Conservation (phyloP, 2,797 vertebrate species). For the Alcedo quadribrachys region DNA sequence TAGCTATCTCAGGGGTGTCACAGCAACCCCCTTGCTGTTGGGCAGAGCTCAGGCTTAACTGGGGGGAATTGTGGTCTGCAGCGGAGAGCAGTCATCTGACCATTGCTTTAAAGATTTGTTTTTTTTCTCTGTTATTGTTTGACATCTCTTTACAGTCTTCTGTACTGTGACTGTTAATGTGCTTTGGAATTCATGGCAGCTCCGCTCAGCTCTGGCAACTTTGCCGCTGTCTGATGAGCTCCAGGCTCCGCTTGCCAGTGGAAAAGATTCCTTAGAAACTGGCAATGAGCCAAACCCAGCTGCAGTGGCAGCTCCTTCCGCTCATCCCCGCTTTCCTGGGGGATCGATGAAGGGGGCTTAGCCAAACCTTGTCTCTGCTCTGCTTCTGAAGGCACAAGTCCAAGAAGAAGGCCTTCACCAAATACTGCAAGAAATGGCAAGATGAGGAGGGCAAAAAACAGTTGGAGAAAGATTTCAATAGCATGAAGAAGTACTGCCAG, state of each 20-base stretch:
- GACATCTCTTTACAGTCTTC: constrained; percentile 22
- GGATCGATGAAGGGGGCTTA: constrained; percentile 87
- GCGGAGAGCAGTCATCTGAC: not conserved
- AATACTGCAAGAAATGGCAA: constrained; percentile 99
- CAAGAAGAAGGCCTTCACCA: constrained; percentile 99
- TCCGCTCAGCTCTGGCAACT: constrained; percentile 88
- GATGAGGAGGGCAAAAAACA: constrained; percentile 98
- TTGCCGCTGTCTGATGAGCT: constrained; percentile 91
- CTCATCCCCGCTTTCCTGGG: constrained; percentile 74
- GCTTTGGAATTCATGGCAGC: constrained; percentile 81
- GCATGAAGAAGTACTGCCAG: constrained; percentile 99
- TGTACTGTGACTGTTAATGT: constrained; percentile 44
- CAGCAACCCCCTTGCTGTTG: fast-evolving
- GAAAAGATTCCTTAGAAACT: constrained; percentile 92
- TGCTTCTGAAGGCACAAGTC: constrained; percentile 94
- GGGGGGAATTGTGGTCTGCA: fast-evolving
- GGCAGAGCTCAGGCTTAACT: not conserved
- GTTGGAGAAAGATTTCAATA: constrained; percentile 93
- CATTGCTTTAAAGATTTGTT: not conserved
- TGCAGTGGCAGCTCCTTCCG: constrained; percentile 83
- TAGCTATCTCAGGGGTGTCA: not conserved
- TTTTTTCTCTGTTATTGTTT: constrained; percentile 7
- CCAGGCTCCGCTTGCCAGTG: constrained; percentile 95
- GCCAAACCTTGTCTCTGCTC: constrained; percentile 77
- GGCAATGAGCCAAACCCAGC: constrained; percentile 88